Conservation (phyloP, 2,113 vertebrate genomes). For the Pygoscelis antarcticus region DNA sequence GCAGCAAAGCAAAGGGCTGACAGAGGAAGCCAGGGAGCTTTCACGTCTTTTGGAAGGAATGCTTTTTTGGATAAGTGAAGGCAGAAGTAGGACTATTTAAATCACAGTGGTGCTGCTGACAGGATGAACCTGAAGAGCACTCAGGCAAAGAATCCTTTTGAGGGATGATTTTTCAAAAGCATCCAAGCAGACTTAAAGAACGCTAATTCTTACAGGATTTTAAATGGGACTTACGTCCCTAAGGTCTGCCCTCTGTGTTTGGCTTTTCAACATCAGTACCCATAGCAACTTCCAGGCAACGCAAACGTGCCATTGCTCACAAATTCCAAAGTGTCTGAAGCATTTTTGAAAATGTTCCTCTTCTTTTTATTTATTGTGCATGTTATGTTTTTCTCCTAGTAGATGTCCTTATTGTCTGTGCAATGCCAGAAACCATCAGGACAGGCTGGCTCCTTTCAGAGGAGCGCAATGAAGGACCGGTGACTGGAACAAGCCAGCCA, state of each 20-base stretch:
- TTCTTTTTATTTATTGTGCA: not conserved
- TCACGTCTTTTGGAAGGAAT: not conserved
- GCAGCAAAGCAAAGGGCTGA: not conserved
- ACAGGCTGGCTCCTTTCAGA: not conserved
- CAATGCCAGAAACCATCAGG: not conserved
- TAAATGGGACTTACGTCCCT: constrained; percentile 7
- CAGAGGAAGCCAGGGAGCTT: not conserved
- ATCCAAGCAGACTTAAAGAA: not conserved
- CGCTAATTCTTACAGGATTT: not conserved
- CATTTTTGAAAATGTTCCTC: not conserved
- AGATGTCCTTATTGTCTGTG: not conserved
- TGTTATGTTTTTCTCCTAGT: not conserved
- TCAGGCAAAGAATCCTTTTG: constrained; percentile 7
- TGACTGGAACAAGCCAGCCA: not conserved
- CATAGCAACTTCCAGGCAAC: constrained; percentile 45
- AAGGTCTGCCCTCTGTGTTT: constrained; percentile 18
- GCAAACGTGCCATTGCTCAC: not conserved
- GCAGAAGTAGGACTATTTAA: not conserved
- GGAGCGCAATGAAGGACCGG: fast-evolving
- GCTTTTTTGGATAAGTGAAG: not conserved
- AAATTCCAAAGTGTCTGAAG: constrained; percentile 16
- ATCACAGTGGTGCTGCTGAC: not conserved
- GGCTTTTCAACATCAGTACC: constrained; percentile 24
- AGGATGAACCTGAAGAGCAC: not conserved
- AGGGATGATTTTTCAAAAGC: constrained; percentile 3